Percentiles rank a stretch among this genome's conserved stretches.
phyloP scores from a whole-genome alignment of 1,140 invertebrate genomes.

The Asobara japonica region DNA sequence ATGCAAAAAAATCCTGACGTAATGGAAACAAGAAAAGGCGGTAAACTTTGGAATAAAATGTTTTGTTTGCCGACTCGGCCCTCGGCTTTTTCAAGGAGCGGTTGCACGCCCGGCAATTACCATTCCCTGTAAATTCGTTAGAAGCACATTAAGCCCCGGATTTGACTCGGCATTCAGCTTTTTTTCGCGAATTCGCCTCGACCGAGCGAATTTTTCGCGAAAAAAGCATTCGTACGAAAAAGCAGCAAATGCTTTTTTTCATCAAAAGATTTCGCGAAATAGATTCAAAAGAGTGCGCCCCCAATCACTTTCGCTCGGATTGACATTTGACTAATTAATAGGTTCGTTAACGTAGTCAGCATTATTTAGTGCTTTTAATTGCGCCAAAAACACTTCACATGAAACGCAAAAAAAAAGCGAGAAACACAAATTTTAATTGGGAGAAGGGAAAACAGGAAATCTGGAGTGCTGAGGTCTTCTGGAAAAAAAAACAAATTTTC shows the following conservation, averaged over 20 bases:
- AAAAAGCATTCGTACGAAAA: background rate
- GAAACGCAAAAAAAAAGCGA: background rate
- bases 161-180: constrained; percentile 3
- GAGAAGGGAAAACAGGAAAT: background rate
- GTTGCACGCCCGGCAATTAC: constrained; percentile 18
- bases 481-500: background rate
- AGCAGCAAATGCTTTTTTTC: background rate
- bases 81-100: constrained; percentile 18
- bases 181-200: background rate
- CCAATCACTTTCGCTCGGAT: constrained; percentile 17
- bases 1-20: background rate
- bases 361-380: background rate
- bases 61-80: constrained; percentile 29
- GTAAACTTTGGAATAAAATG: constrained; percentile 21
- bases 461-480: too few species aligned
- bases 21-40: constrained; percentile 9
- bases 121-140: constrained; percentile 28
- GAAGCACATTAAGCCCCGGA: constrained; percentile 25
- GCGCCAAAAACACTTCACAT: constrained; percentile 16
- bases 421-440: background rate
- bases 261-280: background rate
- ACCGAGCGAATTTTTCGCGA: background rate
- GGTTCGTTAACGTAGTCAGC: constrained; percentile 5
- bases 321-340: constrained; percentile 29
- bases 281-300: background rate